Conservation (phyloP, 2,113 vertebrate species). For the Paramormyrops kingsleyae region DNA sequence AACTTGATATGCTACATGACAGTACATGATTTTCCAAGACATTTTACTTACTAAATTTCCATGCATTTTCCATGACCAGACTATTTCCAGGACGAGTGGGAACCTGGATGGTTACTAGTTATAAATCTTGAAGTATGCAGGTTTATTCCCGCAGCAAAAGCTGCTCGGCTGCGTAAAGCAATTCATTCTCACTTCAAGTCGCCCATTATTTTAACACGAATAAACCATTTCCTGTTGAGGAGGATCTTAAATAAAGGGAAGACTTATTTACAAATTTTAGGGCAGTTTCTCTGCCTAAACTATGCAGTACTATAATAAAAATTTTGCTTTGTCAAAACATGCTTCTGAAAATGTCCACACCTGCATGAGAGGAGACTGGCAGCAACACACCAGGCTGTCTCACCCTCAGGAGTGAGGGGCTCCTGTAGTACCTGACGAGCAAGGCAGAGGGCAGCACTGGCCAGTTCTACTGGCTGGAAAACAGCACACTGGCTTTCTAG, state of each 20-base stretch:
- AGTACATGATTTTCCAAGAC: too few relatives aligned
- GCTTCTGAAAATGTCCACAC: constrained; percentile 37
- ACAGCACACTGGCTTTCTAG: constrained; percentile 64
- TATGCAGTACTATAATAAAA: neutral
- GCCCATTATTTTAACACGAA: neutral
- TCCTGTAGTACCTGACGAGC: constrained; percentile 59
- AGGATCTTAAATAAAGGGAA: neutral
- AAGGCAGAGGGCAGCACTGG: constrained; percentile 67
- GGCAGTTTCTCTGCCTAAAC: neutral
- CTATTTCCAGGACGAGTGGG: too few relatives aligned
- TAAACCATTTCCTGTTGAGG: neutral
- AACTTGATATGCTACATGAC: too few relatives aligned
- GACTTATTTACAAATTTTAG: neutral
- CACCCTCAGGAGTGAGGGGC: constrained; percentile 40
- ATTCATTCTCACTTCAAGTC: neutral
- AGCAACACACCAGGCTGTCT: constrained; percentile 51
- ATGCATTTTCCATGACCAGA: too few relatives aligned
- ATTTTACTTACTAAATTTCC: too few relatives aligned
- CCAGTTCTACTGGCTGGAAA: constrained; percentile 63
- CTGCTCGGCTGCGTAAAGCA: neutral
- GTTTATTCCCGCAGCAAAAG: neutral
- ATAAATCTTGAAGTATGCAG: neutral
- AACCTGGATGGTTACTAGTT: neutral
- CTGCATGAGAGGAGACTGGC: constrained; percentile 59
- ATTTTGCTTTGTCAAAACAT: neutral